These are phyloP conservation scores for Pediacus dermestoides DNA, from an alignment of 2,888 invertebrate species.

Conservation along the genomic window DNA sequence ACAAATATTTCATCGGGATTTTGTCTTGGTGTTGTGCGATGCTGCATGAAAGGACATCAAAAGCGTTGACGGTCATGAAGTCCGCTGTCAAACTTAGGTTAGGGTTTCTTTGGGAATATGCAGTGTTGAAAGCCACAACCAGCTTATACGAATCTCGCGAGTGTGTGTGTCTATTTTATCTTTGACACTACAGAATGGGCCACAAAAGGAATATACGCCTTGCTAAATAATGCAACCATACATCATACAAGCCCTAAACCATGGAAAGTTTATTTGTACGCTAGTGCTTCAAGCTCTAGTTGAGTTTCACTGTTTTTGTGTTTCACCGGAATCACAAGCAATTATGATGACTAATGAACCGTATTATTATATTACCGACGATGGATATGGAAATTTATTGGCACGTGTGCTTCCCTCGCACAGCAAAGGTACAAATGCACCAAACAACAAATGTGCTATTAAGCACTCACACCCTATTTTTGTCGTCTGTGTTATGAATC, in stretches of 20 bases:
- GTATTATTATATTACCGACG: too few species aligned
- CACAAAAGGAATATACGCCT: slow-evolving; percentile 2
- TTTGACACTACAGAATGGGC: not conserved
- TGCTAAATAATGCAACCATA: slow-evolving; percentile 5
- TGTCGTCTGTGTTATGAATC: slow-evolving; percentile 28
- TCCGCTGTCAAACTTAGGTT: slow-evolving; percentile 15
- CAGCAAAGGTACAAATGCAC: slow-evolving; percentile 3
- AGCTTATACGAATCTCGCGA: too few species aligned
- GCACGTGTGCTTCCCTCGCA: slow-evolving; percentile 4
- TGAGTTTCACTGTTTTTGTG: too few species aligned
- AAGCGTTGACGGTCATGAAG: slow-evolving; percentile 15
- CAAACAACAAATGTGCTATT: slow-evolving; percentile 21
- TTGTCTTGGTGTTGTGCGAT: slow-evolving; percentile 11
- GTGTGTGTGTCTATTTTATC: slow-evolving; percentile 3
- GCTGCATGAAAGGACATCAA: slow-evolving; percentile 13
- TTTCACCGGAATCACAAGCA: too few species aligned
- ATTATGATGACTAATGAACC: too few species aligned
- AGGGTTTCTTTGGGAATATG: slow-evolving; percentile 13
- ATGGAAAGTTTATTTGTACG: too few species aligned
- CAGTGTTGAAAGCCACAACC: too few species aligned
- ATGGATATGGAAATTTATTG: slow-evolving; percentile 4
- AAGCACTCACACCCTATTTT: slow-evolving; percentile 27
- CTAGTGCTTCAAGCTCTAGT: too few species aligned
- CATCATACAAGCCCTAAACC: too few species aligned
- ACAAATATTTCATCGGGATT: too few species aligned